Evolutionary conservation across 2,113 vertebrate genomes (phyloP), one percentile per base, ranked within the genome.

Genomic region (Eptesicus fuscus): DNA sequence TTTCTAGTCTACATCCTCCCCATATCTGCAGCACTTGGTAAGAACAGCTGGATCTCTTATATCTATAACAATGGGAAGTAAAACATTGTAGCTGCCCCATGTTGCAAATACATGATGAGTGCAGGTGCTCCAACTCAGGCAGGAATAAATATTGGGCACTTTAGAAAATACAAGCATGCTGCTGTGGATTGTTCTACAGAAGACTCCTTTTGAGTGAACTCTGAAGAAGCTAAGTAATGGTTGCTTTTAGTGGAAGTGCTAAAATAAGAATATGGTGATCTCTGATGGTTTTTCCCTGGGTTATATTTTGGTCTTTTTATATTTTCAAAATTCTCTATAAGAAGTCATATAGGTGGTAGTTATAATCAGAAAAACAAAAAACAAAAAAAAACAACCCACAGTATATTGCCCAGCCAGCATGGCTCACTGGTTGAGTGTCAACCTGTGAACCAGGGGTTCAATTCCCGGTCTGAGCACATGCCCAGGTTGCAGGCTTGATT

Each of bases 351-450:
- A 69, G 8, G 32, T 92, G 78, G 16, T 18, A 87, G 89, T 83
- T 78, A 56, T 76, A 94, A 89, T 88, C 16, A 95, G 18, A 49
- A 91, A 65, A 35, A 82, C 83, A 95, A 82, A 87, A 95, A 1
- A 32, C 40, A 53, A 42, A 78, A 92, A 73, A 44, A 35, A 10
- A 22, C 53, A 56, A 7, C 23, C 10, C 59, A 61, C 59, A 28
- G 25, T 61, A 28, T 61, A 61, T 61, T 61, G 59, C 25, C 59
- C 59, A 61, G 59, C 59, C 1, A 1, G 59, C 59, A 61, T 61
- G 56, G 59, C 25, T 61, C 59, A 61, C 25, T 61, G 59, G 59
- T 61, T 61, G 59, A 61, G 25, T 61, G 59, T 61, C 25, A 28
- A 61, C 25, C 59, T 61, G 23, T 61, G 25, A 61, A 61, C 59